Percentiles rank a stretch among this genome's conserved stretches.
These are phyloP conservation scores for Trichonephila inaurata DNA, from an alignment of 1,140 invertebrate genomes.

Conservation along the genomic window DNA sequence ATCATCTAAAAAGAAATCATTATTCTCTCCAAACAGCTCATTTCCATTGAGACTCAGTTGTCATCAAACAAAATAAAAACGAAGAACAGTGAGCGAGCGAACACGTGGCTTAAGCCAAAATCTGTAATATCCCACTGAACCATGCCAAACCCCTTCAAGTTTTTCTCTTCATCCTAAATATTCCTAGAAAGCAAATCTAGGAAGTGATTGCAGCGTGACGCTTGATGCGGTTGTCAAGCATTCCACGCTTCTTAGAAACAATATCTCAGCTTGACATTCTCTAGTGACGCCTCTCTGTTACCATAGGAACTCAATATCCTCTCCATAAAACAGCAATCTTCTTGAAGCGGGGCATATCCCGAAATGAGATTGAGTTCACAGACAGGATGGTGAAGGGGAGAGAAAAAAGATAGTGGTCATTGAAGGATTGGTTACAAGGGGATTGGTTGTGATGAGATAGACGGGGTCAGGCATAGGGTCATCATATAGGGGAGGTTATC, in stretches of 20 bases:
- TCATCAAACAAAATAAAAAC: conserved; percentile 8
- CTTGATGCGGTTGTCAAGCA: not conserved
- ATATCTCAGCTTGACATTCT: conserved; percentile 12
- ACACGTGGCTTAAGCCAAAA: not conserved
- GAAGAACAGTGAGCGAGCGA: not conserved
- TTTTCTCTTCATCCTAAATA: not conserved
- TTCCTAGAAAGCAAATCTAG: not conserved
- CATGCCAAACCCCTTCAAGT: not conserved
- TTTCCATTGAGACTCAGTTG: not conserved
- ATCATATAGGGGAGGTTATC: conserved; percentile 37
- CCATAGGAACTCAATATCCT: conserved; percentile 22
- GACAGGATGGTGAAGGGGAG: not conserved
- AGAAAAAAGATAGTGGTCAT: not conserved
- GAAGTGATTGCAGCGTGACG: not conserved
- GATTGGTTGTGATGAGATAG: conserved; percentile 29
- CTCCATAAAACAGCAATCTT: conserved; percentile 28
- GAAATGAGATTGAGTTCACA: not conserved
- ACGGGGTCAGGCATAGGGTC: not conserved
- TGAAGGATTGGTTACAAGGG: not conserved
- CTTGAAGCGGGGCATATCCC: not conserved
- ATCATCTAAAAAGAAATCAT: not conserved
- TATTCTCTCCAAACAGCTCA: not conserved
- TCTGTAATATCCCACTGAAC: not conserved
- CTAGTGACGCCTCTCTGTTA: conserved; percentile 3
- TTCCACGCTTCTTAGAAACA: conserved; percentile 33